phyloP scores from a whole-genome alignment of 2,113 vertebrate genomes.

The Bubo scandiacus region DNA sequence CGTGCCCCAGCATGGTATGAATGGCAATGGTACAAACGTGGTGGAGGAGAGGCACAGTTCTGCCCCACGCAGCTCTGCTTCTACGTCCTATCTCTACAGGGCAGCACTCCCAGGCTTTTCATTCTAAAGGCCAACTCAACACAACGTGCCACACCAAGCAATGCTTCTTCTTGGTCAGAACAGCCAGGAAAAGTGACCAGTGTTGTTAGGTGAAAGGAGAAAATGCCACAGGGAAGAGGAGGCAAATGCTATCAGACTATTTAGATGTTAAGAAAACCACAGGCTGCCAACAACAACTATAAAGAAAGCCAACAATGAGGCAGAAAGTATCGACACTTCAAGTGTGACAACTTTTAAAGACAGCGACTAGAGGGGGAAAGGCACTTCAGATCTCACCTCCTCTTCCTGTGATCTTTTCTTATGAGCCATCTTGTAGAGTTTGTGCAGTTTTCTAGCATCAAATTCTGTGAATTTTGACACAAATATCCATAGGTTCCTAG shows the following conservation, averaged over 20 bases:
- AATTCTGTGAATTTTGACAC: constrained; percentile 99
- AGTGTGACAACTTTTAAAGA: background rate
- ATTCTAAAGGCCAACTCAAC: background rate
- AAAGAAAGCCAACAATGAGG: background rate
- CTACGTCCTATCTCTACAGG: background rate
- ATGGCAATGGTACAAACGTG: accelerated
- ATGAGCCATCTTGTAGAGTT: constrained; percentile 97
- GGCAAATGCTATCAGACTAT: background rate
- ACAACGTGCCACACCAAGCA: background rate
- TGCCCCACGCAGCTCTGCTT: background rate
- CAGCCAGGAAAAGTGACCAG: background rate
- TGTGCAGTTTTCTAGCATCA: constrained; percentile 94
- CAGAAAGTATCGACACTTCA: background rate
- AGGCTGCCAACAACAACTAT: background rate
- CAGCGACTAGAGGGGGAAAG: background rate
- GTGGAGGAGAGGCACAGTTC: background rate
- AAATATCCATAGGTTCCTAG: constrained; percentile 98
- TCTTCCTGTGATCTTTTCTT: constrained; percentile 96
- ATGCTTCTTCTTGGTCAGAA: background rate
- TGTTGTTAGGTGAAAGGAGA: background rate
- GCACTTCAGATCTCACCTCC: constrained; percentile 77
- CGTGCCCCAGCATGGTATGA: background rate
- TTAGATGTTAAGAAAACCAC: background rate
- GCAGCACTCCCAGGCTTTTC: background rate
- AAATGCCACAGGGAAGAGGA: background rate